Evolutionary conservation across 2,888 invertebrate genomes (phyloP).

Genomic region (Drosophila prostipennis): DNA sequence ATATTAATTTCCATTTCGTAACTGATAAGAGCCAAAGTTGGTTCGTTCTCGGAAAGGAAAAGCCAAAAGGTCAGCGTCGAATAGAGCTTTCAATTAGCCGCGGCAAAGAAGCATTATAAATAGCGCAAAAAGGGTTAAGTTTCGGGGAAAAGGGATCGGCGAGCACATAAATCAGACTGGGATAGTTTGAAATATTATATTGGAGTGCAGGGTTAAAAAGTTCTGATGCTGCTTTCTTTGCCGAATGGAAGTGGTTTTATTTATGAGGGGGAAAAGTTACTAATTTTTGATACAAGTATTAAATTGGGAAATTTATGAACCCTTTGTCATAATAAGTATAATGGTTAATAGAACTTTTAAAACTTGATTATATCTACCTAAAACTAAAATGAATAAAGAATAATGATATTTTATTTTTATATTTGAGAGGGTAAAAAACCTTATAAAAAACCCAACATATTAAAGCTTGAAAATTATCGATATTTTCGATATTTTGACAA

Average conservation of each 20-base stretch:
- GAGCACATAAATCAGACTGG: constrained; percentile 25
- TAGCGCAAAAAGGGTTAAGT: constrained; percentile 37
- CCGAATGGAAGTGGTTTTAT: constrained; percentile 3
- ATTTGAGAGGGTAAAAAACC: not conserved
- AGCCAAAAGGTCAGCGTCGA: constrained; percentile 44
- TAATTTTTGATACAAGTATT: not conserved
- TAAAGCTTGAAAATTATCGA: no score
- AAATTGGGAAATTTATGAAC: not conserved
- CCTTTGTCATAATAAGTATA: no score
- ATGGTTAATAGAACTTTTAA: no score
- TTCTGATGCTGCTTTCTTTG: not conserved
- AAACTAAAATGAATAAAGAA: no score
- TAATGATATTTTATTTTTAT: no score
- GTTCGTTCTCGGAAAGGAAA: constrained; percentile 23
- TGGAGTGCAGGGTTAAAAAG: constrained; percentile 1
- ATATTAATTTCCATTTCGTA: constrained; percentile 77
- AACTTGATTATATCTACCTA: no score
- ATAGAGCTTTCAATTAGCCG: constrained; percentile 53
- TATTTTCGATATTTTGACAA: no score
- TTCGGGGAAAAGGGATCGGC: constrained; percentile 1
- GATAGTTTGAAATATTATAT: constrained; percentile 28
- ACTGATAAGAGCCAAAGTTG: constrained; percentile 65
- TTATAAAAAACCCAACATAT: not conserved
- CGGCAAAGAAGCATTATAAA: constrained; percentile 44
- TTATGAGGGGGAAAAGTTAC: not conserved